phyloP scores from a whole-genome alignment of 2,888 invertebrate species.

The Nephrotoma flavescens region DNA sequence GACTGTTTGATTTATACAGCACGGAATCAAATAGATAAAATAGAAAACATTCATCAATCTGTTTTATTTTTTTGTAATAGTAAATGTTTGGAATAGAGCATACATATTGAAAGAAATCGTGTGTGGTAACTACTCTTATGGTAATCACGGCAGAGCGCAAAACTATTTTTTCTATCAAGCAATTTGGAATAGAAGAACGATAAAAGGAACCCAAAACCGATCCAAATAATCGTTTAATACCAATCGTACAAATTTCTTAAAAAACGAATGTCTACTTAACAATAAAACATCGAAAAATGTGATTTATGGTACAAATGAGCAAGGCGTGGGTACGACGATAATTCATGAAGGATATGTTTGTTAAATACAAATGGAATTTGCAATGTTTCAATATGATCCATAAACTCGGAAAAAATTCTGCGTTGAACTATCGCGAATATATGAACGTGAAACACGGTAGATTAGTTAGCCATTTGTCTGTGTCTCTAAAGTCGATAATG shows the following conservation, averaged over 20 bases:
- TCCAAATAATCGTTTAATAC: not conserved
- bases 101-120: not conserved
- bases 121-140: too few species aligned
- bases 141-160: not conserved
- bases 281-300: not conserved
- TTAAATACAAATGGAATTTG: too few species aligned
- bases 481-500: too few species aligned
- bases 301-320: too few species aligned
- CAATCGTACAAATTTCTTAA: not conserved
- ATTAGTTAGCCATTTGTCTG: too few species aligned
- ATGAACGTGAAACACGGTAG: too few species aligned
- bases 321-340: too few species aligned
- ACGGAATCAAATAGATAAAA: not conserved
- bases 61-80: not conserved
- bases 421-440: too few species aligned
- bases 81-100: not conserved
- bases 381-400: too few species aligned
- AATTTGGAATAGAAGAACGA: not conserved
- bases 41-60: not conserved
- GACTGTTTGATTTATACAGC: not conserved
- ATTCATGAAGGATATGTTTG: too few species aligned
- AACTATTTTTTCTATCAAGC: not conserved
- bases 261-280: not conserved
- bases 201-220: too few species aligned
- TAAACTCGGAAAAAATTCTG: too few species aligned